Conservation (phyloP, 2,797 vertebrate genomes). For the Knipowitschia caucasica region DNA sequence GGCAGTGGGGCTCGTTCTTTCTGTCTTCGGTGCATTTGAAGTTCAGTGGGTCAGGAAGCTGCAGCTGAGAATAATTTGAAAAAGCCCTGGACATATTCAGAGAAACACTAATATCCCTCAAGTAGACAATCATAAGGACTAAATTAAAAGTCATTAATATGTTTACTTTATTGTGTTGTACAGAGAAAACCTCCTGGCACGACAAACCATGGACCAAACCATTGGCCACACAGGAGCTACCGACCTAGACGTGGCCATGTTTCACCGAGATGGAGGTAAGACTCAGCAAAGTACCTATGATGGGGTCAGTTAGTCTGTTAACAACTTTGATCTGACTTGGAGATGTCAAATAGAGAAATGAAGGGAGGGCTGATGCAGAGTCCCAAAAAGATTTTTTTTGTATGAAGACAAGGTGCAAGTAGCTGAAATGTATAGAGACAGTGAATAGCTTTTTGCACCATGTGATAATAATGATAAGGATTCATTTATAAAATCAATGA, state of each 20-base stretch:
- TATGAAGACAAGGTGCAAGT: too few species aligned
- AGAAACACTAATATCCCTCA: slow-evolving; percentile 60
- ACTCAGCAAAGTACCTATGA: neutral
- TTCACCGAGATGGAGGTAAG: slow-evolving; percentile 92
- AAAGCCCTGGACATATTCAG: slow-evolving; percentile 48
- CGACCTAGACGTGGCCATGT: slow-evolving; percentile 96
- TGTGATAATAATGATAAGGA: too few species aligned
- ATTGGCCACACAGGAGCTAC: slow-evolving; percentile 89
- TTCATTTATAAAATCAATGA: too few species aligned
- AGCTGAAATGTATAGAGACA: too few species aligned
- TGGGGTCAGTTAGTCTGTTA: neutral
- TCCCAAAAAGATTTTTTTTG: too few species aligned
- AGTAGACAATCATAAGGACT: neutral
- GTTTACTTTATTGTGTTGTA: slow-evolving; percentile 30
- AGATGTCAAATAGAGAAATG: neutral
- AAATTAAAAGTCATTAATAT: neutral
- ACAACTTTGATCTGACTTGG: neutral
- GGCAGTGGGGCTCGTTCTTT: slow-evolving; percentile 28
- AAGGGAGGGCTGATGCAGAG: neutral
- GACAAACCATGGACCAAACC: slow-evolving; percentile 88
- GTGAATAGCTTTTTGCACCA: too few species aligned
- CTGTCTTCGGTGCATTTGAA: neutral
- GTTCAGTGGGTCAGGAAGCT: slow-evolving; percentile 54
- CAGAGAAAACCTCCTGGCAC: slow-evolving; percentile 89
- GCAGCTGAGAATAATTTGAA: slow-evolving; percentile 49